Evolutionary conservation across 2,113 vertebrate species (phyloP).

Genomic region (Rhynchopsitta pachyrhyncha): DNA sequence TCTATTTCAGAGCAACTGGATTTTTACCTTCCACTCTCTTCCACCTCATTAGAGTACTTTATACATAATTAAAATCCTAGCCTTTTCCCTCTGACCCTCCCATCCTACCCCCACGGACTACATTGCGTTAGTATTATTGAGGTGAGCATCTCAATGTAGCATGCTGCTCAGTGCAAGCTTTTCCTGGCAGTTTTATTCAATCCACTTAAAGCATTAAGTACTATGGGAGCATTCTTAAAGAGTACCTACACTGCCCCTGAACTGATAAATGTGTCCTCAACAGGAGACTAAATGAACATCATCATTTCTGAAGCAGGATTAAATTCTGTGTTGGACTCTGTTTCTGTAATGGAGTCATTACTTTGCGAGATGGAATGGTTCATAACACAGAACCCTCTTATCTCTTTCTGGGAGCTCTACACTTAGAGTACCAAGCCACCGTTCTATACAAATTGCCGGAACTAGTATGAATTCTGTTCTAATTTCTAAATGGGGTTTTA

Average conservation of each 20-base stretch:
- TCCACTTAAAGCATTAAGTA: background rate
- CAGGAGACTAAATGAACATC: background rate
- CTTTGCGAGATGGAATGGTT: background rate
- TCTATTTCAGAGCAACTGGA: background rate
- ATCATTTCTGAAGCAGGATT: background rate
- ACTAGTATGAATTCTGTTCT: background rate
- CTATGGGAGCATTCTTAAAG: fast-evolving
- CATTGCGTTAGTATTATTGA: background rate
- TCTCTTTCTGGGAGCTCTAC: background rate
- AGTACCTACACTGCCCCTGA: background rate
- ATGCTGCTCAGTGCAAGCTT: background rate
- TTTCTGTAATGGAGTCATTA: background rate
- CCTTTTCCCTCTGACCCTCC: background rate
- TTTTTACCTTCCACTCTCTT: background rate
- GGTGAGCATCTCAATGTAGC: background rate
- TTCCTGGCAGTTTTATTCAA: background rate
- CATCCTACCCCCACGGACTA: background rate
- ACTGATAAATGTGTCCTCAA: background rate
- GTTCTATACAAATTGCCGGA: background rate
- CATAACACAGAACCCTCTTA: background rate
- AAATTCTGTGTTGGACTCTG: background rate
- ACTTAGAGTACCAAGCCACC: background rate
- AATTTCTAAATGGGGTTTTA: background rate
- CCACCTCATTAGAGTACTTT: background rate
- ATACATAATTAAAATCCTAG: background rate